Conservation (phyloP, 2,113 vertebrate genomes). For the Isurus oxyrinchus region DNA sequence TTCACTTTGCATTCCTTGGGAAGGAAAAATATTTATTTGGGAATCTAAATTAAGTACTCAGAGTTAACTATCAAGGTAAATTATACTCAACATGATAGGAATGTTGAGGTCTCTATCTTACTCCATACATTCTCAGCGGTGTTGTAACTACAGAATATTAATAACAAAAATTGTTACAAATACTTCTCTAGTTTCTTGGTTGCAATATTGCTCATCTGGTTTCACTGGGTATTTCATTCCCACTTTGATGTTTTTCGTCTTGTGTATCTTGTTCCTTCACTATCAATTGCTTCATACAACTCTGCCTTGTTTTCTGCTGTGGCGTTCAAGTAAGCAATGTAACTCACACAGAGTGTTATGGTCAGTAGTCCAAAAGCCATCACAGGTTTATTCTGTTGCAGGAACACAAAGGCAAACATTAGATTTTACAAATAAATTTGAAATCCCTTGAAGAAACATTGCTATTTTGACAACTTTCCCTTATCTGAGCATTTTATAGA, state of each 20-base stretch:
- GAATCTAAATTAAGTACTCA: background rate
- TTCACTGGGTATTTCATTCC: slow-evolving; percentile 60
- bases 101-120: background rate
- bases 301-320: slow-evolving; percentile 74
- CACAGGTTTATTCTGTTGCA: slow-evolving; percentile 81
- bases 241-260: slow-evolving; percentile 82
- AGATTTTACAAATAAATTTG: background rate
- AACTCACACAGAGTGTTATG: slow-evolving; percentile 78
- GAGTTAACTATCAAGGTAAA: background rate
- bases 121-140: background rate
- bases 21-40: background rate
- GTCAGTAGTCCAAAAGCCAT: slow-evolving; percentile 81
- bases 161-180: background rate
- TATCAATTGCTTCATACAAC: slow-evolving; percentile 80
- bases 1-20: background rate
- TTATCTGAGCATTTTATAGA: background rate
- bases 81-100: background rate
- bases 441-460: background rate
- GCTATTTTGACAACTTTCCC: background rate
- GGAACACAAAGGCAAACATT: slow-evolving; percentile 40
- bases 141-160: background rate
- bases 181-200: background rate
- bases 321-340: slow-evolving; percentile 86
- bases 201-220: background rate
- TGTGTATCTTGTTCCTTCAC: slow-evolving; percentile 72